Evolutionary conservation across 2,113 vertebrate genomes (phyloP), one percentile per base, ranked within the genome.

Genomic region (Climacteris rufus): DNA sequence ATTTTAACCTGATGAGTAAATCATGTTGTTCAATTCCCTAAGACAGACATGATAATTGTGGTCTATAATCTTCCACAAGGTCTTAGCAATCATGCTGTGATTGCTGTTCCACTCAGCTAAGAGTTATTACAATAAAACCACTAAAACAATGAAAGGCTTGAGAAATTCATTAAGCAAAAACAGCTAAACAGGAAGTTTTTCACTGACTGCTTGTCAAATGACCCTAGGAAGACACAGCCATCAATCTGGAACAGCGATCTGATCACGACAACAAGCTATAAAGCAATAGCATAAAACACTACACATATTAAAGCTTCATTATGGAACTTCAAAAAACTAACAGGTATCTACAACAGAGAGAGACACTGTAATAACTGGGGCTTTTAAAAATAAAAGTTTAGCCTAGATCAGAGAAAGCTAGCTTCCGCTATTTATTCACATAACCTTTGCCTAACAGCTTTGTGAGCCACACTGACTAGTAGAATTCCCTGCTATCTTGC

Each of bases 71-170:
- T 86, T 90, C 47, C 65, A 70, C 2, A 0, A 83, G 60, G 57
- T 81, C 83, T 87, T 60, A n/a, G 54, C 64, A 96, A 95, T 91
- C 83, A 82, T 11, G 54, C 6, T 81, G 35, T 71, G 93, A 95
- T 82, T 94, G 82, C 65, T 83, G 85, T 74, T 94, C 45, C 40
- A 89, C 80, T 93, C 70, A 79, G 57, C 82, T 88, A 92, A 89
- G 81, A 68, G 37, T 59, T 66, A 80, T 56, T 52, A 84, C 50
- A 92, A 64, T 64, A 90, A 86, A 88, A 84, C 19, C 69, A 81
- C 47, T 77, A 92, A 86, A 87, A 87, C 65, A 84, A 92, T 30
- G 31, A 69, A 85, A 37, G 44, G 14, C 71, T 82, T 79, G 54
- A 94, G 45, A 88, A 87, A 89, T 33, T 72, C 31, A 82, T 76